Percentiles rank a stretch among this genome's conserved stretches.
phyloP scores from a whole-genome alignment of 2,113 vertebrate species.

The Montifringilla adamsi region DNA sequence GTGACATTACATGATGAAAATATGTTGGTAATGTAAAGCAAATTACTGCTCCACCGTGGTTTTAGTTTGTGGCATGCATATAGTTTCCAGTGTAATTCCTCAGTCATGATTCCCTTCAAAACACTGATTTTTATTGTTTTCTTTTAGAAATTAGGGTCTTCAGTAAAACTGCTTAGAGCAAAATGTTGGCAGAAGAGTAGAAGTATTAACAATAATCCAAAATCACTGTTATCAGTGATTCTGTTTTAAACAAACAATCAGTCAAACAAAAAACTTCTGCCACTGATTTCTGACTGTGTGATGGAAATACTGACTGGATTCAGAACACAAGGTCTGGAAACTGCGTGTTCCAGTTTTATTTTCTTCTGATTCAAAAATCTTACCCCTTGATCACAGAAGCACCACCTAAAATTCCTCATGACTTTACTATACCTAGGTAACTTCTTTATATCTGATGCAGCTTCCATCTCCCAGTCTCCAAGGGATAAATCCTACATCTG shows the following conservation, averaged over 20 bases:
- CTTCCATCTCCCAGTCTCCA: background rate
- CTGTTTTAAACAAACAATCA: background rate
- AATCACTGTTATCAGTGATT: background rate
- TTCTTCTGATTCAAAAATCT: background rate
- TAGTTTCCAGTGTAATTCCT: background rate
- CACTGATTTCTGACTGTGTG: rapidly evolving
- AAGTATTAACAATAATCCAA: background rate
- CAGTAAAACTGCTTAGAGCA: background rate
- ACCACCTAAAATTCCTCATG: background rate
- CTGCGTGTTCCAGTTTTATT: background rate
- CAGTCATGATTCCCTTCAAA: background rate
- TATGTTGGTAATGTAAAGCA: background rate
- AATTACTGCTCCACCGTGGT: rapidly evolving
- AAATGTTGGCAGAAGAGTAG: background rate
- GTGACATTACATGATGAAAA: background rate
- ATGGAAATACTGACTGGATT: background rate
- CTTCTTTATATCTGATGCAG: background rate
- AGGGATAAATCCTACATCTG: background rate
- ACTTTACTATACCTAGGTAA: background rate
- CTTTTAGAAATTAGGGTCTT: background rate
- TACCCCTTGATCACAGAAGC: background rate
- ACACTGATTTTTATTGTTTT: background rate
- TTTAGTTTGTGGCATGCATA: background rate
- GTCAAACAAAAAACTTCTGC: background rate
- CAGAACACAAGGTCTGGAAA: background rate